A percentile compares a stretch with the other conserved stretches of the same genome.
Conservation (phyloP, 2,797 vertebrate species). For the Cryptoprocta ferox region DNA sequence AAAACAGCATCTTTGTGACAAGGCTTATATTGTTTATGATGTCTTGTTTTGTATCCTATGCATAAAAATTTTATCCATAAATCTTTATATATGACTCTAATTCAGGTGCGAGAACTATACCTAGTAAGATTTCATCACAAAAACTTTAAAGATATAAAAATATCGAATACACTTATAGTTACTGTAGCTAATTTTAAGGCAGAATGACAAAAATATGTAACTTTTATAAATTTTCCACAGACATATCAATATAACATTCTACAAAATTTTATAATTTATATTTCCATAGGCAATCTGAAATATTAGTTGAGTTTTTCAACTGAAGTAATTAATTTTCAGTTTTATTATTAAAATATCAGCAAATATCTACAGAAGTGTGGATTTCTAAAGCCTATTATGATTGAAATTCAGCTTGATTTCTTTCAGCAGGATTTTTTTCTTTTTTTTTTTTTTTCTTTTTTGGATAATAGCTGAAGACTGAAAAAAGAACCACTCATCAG, state of each 20-base stretch:
- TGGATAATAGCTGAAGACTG: neutral
- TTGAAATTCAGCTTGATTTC: neutral
- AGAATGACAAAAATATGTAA: neutral
- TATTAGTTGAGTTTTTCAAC: neutral
- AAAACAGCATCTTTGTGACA: neutral
- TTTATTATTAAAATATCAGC: neutral
- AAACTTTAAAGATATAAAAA: neutral
- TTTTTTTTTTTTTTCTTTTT: neutral
- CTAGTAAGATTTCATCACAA: neutral
- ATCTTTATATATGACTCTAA: neutral
- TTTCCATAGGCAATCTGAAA: neutral
- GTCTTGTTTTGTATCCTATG: neutral
- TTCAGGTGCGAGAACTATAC: neutral
- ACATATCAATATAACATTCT: neutral
- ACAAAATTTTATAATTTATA: neutral
- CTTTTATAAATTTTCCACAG: neutral
- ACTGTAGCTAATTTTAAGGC: neutral
- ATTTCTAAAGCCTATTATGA: neutral
- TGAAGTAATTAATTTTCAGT: neutral
- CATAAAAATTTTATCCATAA: neutral
- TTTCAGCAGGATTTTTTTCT: neutral
- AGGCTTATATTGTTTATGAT: neutral
- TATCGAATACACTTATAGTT: neutral
- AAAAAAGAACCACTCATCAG: neutral
- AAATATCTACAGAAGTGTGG: neutral